These are phyloP conservation scores for Zaprionus africanus DNA, from an alignment of 1,140 invertebrate genomes.

Conservation along the genomic window DNA sequence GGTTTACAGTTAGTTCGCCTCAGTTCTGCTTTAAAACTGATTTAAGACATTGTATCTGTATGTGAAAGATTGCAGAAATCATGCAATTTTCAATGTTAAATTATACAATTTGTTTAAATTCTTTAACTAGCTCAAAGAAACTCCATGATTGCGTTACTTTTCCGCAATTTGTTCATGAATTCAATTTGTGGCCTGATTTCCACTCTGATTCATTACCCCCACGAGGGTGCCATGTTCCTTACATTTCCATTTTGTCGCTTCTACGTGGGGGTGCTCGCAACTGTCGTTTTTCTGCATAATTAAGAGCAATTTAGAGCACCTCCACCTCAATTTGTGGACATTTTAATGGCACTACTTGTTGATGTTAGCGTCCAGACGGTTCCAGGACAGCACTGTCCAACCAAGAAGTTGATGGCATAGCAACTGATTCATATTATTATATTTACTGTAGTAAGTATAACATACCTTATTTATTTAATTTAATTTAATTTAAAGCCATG, in stretches of 20 bases:
- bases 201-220: background rate
- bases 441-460: background rate
- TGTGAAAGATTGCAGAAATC: background rate
- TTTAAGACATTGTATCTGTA: background rate
- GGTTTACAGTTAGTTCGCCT: background rate
- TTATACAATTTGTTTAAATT: background rate
- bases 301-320: conserved; percentile 8
- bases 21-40: background rate
- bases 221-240: background rate
- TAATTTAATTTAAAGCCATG: no score
- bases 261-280: background rate
- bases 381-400: background rate
- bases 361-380: background rate
- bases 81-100: background rate
- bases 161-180: conserved; percentile 7
- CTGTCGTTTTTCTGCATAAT: conserved; percentile 6
- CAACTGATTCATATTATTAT: background rate
- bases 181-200: conserved; percentile 6
- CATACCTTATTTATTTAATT: no score
- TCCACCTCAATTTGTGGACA: conserved; percentile 8
- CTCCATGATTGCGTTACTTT: background rate
- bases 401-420: background rate
- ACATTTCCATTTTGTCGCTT: background rate
- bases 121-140: background rate
- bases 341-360: conserved; percentile 1